Base-by-base conservation (phyloP, 2,888 invertebrate species). In the Clostera curtula region DNA sequence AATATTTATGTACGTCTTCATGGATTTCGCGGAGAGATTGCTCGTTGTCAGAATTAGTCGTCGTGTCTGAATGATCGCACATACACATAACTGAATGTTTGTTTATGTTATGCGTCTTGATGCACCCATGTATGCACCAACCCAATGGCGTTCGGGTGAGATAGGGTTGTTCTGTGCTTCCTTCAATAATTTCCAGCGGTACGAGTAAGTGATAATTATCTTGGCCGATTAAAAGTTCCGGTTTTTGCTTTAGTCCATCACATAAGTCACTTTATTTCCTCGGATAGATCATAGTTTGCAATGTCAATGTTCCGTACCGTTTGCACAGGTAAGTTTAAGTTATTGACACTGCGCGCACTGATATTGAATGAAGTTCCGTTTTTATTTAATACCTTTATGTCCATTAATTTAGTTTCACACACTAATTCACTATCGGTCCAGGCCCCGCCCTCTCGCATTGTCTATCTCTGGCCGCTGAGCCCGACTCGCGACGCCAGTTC, bases 61-160 rank as follows among this genome's bases (percentile, higher is more conserved):
- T 5, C 7, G 12, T 4, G 3, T 10, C 12, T 22, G 12, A n/a
- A 2, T 22, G n/a, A 2, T 3, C 12, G n/a, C 6, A 2, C 7
- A 22, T 22, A 11, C 12, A 7, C n/a, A 12, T 7, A 2, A 12
- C 5, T 5, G 6, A 4, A n/a, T n/a, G 25, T 12, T 5, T 5
- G 7, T 5, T 2, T 2, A 12, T 16, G 9, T 2, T 2, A 5
- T 6, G 3, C 11, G 9, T 6, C 8, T 13, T 11, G 4, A 30
- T 15, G 7, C 19, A 5, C 1, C 31, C 31, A 15, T 31, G 19
- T 2, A 26, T 2, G 16, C 21, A 29, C 29, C 25, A 29, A 4
- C 29, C 29, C 12, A 29, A 12, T 1, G 29, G 24, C 2, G 30
- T 26, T 3, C 19, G 26, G n/a, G 31, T 31, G 11, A 20, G 14